Base-by-base conservation (phyloP, 1,140 invertebrate genomes). In the Dendroctonus ponderosae region DNA sequence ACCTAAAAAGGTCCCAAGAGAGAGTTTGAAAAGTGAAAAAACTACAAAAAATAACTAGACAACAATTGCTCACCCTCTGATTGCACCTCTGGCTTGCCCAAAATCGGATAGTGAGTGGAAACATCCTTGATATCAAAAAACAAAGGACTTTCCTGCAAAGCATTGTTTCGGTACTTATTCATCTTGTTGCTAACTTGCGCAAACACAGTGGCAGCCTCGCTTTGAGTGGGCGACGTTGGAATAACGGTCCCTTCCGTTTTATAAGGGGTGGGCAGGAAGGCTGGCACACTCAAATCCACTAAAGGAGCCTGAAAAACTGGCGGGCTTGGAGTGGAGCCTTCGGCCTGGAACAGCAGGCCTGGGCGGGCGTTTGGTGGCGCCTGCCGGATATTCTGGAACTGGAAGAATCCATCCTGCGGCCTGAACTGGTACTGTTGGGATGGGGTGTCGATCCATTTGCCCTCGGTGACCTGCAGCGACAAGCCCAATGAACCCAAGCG, bases 61-160 rank as follows among this genome's bases (percentile, higher is more conserved):
- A 14, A 26, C 14, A 53, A 62, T 64, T 48, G 26, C 40, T 41
- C 44, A 61, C 51, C 50, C 62, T 70, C 69, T 5, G 69, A 50
- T 39, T 66, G 58, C 15, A 60, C 49, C 57, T 72, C 71, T 3
- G 76, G 75, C 40, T 53, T 71, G 41, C 74, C 72, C 15, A 77
- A 60, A 54, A 79, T 74, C 3, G 77, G 77, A 72, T 75, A 79
- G 73, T 79, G 77, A 15, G 77, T 79, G 5, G 76, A 78, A 26
- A 79, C 77, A 66, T 79, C 77, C 66, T 78, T 79, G 14, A 79
- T 71, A 56, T 75, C 72, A 61, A 74, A 79, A 56, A 72, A 75
- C n/a, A 67, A 51, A 14, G 71, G 71, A 64, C 73, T 70, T 0
- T 67, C 70, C 7, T 64, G 71, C 26, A 62, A 49, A 26, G 59